Base-by-base conservation (phyloP, 2,113 vertebrate genomes). In the Tetrax tetrax region DNA sequence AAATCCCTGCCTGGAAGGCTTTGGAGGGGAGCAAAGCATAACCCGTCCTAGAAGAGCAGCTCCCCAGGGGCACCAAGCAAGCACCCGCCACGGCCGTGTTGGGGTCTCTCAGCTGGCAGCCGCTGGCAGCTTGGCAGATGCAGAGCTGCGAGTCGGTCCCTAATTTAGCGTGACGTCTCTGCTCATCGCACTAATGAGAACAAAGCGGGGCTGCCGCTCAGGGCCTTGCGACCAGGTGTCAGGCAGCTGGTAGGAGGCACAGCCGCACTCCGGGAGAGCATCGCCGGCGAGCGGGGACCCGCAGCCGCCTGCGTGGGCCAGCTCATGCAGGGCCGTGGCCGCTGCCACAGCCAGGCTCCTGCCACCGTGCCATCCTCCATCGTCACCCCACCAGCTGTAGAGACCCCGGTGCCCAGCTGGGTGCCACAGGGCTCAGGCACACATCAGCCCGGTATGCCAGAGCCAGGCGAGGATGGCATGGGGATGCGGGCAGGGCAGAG, bases 361-460 rank as follows among this genome's bases (percentile, higher is more conserved):
- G 56, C 29, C 35, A 12, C 14, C 8, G 8, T 31, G 69, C 41
- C 82, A 37, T 13, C 28, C 29, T 83, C 51, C 60, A 6, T 20
- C 16, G 8, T 24, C 17, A 41, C 29, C 50, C 20, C 37, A 3
- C 14, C 0, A 4, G 25, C 53, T 2, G 0, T 28, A 5, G 63
- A 35, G n/a, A 3, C 10, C 19, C 14, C 6, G 0, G 57, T 15
- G 35, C 43, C 28, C 43, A 18, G 28, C 10, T 13, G 4, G 41
- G 20, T 7, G 5, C n/a, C 4, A 1, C 72, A 53, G 89, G 25
- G 43, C 31, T 79, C 11, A 22, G 69, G 29, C 15, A 7, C 24
- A 1, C 2, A 14, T 81, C n/a, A n/a, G 8, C 22, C 27, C 0
- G 7, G 9, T 10, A 50, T 0, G 6, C 6, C 0, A 1, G 41